phyloP scores from a whole-genome alignment of 2,797 vertebrate species.

The Falco biarmicus region DNA sequence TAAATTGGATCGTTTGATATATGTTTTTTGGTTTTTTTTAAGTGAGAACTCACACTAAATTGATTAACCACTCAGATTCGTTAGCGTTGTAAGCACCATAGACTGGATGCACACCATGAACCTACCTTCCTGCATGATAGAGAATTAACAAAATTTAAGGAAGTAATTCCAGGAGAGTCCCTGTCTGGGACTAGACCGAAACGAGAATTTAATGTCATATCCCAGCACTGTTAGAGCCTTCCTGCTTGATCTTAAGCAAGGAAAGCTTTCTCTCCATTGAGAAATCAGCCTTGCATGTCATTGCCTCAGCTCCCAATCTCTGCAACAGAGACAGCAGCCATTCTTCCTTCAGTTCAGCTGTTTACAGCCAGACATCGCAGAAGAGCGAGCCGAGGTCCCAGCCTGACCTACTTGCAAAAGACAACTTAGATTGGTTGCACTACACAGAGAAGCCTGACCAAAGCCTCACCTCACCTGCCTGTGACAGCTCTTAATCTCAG shows the following conservation, averaged over 20 bases:
- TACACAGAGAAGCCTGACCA: neutral
- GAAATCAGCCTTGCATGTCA: neutral
- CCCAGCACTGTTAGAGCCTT: neutral
- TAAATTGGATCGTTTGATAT: slow-evolving; percentile 43
- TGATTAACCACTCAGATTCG: slow-evolving; percentile 38
- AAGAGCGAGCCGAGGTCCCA: neutral
- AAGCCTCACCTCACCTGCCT: neutral
- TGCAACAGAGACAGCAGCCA: neutral
- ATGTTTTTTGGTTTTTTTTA: neutral
- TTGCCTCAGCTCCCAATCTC: neutral
- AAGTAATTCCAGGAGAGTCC: neutral
- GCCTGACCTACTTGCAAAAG: neutral
- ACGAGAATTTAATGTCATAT: neutral
- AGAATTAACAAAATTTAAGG: neutral
- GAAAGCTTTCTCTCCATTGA: neutral
- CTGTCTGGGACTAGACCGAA: neutral
- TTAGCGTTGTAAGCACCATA: neutral
- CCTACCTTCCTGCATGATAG: neutral
- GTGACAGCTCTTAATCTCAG: neutral
- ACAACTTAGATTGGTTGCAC: neutral
- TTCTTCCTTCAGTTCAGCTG: neutral
- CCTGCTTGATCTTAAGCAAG: neutral
- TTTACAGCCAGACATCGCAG: neutral
- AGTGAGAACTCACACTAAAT: neutral
- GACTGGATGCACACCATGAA: neutral